A percentile compares a stretch with the other conserved stretches of the same genome.
These are phyloP conservation scores for Gadus macrocephalus DNA, from an alignment of 2,113 vertebrate species.

Conservation along the genomic window DNA sequence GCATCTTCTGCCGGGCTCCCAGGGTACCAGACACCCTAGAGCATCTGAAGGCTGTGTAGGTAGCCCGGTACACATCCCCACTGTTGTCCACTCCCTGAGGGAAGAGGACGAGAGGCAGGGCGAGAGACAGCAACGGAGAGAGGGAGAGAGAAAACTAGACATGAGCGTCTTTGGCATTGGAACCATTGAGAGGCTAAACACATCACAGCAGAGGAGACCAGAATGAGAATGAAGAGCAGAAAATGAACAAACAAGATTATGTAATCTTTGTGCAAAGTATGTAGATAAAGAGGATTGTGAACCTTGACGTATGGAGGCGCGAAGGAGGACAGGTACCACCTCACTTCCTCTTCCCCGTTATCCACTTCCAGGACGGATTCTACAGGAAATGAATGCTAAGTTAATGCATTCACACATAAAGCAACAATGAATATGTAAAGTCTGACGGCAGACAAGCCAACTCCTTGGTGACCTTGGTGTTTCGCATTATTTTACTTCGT, in stretches of 20 bases:
- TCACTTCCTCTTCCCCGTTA: slow-evolving; percentile 79
- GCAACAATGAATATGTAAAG: no score
- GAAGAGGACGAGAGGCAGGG: slow-evolving; percentile 12
- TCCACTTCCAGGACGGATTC: slow-evolving; percentile 81
- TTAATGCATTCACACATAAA: neutral
- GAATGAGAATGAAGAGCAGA: no score
- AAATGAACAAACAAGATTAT: neutral
- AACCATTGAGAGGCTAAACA: neutral
- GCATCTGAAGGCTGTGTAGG: slow-evolving; percentile 86
- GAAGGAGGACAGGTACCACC: slow-evolving; percentile 89
- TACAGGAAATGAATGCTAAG: slow-evolving; percentile 33
- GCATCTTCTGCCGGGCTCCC: slow-evolving; percentile 71
- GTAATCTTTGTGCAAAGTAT: neutral
- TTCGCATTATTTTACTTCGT: no score
- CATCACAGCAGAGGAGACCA: neutral
- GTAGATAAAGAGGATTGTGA: neutral
- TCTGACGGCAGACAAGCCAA: neutral
- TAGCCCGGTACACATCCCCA: slow-evolving; percentile 82
- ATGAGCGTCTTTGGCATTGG: no score
- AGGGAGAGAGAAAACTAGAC: no score
- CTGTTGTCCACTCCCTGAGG: slow-evolving; percentile 81
- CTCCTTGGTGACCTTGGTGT: no score
- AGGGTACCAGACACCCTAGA: slow-evolving; percentile 80
- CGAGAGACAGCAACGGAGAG: no score
- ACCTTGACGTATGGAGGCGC: slow-evolving; percentile 94